These are phyloP conservation scores for Rotaria magnacalcarata DNA, from an alignment of 2,888 invertebrate genomes.

Conservation along the genomic window DNA sequence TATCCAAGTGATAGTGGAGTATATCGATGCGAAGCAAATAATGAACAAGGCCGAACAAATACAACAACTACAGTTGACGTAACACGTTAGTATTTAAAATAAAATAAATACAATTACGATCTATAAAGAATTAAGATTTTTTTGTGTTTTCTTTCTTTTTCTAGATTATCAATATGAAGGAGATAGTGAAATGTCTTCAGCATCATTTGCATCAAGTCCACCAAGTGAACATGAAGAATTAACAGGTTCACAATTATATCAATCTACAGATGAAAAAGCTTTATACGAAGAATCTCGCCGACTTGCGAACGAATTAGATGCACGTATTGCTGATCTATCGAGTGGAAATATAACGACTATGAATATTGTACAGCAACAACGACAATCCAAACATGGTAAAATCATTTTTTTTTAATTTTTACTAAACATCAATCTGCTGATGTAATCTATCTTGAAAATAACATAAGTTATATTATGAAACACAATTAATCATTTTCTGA, in stretches of 20 bases:
- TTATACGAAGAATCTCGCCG: neutral
- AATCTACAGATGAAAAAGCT: neutral
- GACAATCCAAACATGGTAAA: too few relatives aligned
- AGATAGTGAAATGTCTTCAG: conserved; percentile 23
- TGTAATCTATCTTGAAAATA: too few relatives aligned
- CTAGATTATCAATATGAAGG: conserved; percentile 8
- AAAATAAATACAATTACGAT: too few relatives aligned
- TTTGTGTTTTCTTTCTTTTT: neutral
- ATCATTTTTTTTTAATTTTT: too few relatives aligned
- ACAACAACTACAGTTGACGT: conserved; percentile 55
- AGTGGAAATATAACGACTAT: neutral
- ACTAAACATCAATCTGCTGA: too few relatives aligned
- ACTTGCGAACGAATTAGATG: neutral
- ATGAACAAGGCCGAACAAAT: conserved; percentile 73
- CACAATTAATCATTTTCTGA: neutral
- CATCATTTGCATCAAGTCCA: neutral
- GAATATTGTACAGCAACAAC: neutral
- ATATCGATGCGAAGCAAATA: conserved; percentile 64
- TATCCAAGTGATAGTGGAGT: conserved; percentile 86
- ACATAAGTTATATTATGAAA: too few relatives aligned
- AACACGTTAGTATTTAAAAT: conserved; percentile 50
- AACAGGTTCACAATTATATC: neutral
- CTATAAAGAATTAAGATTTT: too few relatives aligned
- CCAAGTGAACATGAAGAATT: conserved; percentile 1
- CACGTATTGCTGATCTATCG: conserved; percentile 23